These are phyloP conservation scores for Clarias fuscus DNA, from an alignment of 2,797 vertebrate species.

Conservation along the genomic window DNA sequence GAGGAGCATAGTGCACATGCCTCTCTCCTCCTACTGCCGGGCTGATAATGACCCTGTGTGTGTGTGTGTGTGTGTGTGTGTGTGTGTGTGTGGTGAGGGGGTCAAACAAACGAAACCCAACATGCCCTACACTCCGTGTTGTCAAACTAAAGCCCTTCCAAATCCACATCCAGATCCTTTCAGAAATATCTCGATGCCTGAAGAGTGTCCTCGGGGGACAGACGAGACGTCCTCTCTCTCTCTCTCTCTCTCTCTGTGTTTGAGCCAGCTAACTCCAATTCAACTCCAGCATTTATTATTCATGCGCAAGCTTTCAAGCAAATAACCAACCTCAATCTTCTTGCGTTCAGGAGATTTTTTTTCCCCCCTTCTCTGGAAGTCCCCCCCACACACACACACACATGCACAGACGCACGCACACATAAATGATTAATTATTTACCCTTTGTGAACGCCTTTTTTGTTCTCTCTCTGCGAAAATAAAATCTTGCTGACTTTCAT, in stretches of 20 bases:
- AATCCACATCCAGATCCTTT: not conserved
- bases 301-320: constrained; percentile 66
- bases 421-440: constrained; percentile 68
- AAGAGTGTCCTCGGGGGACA: not conserved
- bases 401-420: constrained; percentile 17
- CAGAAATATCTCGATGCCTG: not conserved
- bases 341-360: constrained; percentile 33
- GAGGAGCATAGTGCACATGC: constrained; percentile 44
- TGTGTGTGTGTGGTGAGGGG: not conserved
- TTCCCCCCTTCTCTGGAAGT: constrained; percentile 51
- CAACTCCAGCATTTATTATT: constrained; percentile 67
- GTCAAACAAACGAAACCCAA: not conserved
- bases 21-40: constrained; percentile 11
- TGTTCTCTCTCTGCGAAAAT: constrained; percentile 27
- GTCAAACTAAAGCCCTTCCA: not conserved
- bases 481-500: constrained; percentile 33
- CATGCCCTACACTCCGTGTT: not conserved
- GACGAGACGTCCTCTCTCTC: too few species aligned
- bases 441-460: constrained; percentile 58
- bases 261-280: not conserved
- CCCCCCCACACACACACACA: constrained; percentile 24
- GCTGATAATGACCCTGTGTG: constrained; percentile 12
- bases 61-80: not conserved
- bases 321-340: constrained; percentile 52
- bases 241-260: too few species aligned